Evolutionary conservation across 2,888 invertebrate genomes (phyloP).

Genomic region (Carcina quercana): DNA sequence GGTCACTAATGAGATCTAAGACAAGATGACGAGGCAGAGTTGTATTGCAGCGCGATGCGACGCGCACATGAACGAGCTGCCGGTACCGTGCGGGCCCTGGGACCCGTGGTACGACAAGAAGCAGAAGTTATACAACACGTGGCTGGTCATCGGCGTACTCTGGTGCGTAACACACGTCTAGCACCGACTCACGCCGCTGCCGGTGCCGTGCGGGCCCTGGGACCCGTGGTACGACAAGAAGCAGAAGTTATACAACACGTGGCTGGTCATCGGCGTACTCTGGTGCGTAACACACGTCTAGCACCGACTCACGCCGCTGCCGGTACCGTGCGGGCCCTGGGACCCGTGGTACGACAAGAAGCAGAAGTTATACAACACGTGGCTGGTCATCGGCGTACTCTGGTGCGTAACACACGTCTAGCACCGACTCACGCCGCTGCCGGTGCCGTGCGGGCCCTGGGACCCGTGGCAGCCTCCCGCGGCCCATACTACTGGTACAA

Average conservation of each 20-base stretch:
- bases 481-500: no score
- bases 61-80: slow-evolving; percentile 82
- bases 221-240: slow-evolving; percentile 76
- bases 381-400: slow-evolving; percentile 32
- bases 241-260: slow-evolving; percentile 60
- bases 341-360: slow-evolving; percentile 76
- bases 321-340: slow-evolving; percentile 85
- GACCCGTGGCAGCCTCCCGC: slow-evolving; percentile 78
- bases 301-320: no score
- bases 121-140: slow-evolving; percentile 60
- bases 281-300: no score
- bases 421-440: no score
- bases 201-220: slow-evolving; percentile 85
- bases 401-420: no score
- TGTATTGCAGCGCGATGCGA: slow-evolving; percentile 33
- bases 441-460: slow-evolving; percentile 85
- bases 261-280: slow-evolving; percentile 32
- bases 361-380: slow-evolving; percentile 60
- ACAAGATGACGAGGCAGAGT: no score
- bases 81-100: slow-evolving; percentile 85
- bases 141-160: slow-evolving; percentile 32
- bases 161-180: slow-evolving; percentile 48
- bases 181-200: no score
- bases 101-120: slow-evolving; percentile 76
- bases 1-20: no score